Conservation (phyloP, 1,140 invertebrate species). For the Protaetia brevitarsis region DNA sequence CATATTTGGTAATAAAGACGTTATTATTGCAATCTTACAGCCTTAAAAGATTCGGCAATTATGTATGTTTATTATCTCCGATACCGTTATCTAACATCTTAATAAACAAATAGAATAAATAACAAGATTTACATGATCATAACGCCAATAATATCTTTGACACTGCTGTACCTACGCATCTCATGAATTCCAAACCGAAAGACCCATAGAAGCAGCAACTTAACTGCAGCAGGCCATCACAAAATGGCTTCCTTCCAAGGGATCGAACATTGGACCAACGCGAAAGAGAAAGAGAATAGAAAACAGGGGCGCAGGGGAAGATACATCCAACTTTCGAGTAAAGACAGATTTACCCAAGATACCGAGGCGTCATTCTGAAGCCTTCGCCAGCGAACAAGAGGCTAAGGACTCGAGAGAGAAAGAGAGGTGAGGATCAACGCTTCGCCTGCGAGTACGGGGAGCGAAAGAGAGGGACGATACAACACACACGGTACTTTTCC, state of each 20-base stretch:
- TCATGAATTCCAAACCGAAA: neutral
- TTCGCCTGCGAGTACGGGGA: neutral
- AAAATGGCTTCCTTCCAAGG: constrained; percentile 22
- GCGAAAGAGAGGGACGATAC: neutral
- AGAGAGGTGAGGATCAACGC: neutral
- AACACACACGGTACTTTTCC: neutral
- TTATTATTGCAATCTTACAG: too few species aligned
- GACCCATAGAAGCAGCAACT: neutral
- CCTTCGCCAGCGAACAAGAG: constrained; percentile 7
- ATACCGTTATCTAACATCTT: too few species aligned
- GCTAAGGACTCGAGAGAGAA: neutral
- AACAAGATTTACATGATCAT: neutral
- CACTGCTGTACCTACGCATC: constrained; percentile 5
- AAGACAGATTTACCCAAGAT: constrained; percentile 23
- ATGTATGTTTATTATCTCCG: too few species aligned
- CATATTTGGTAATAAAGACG: too few species aligned
- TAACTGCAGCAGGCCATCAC: constrained; percentile 13
- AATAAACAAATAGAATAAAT: neutral
- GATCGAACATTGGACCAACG: constrained; percentile 14
- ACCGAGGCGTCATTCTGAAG: constrained; percentile 16
- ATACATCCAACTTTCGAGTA: neutral
- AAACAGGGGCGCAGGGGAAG: neutral
- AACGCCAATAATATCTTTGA: constrained; percentile 1
- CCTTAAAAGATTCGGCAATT: too few species aligned
- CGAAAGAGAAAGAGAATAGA: constrained; percentile 5